Evolutionary conservation across 2,797 vertebrate species (phyloP), one percentile per base, ranked within the genome.

Genomic region (Merluccius polli): DNA sequence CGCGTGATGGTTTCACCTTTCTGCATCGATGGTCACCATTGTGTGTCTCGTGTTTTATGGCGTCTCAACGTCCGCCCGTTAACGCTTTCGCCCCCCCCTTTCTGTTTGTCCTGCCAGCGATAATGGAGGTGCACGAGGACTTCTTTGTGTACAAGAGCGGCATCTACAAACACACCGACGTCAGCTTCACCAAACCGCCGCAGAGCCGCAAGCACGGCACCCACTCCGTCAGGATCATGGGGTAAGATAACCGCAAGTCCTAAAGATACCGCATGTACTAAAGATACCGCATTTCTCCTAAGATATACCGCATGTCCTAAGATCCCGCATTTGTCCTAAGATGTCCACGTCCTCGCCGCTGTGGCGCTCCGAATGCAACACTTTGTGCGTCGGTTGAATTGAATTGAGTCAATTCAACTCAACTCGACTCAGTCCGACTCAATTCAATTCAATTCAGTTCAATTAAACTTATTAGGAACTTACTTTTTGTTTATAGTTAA

Each of bases 71-170:
- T 65, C 59, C 59, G 15, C n/a, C 59, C 59, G 52, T 24, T 24
- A 59, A 59, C n/a, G 1, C 11, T 6, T 4, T 3, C 59, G 9
- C 59, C 59, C 59, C 11, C 59, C 36, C 36, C 36, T 38, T 27
- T 24, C 1, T 65, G 59, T 65, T 11, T 65, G 59, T 27, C 8
- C n/a, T 27, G 52, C 78, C 92, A 99, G 97, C 97, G 63, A 96
- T 99, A 85, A 94, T 99, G 96, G 97, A 99, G 82, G 97, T 99
- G 73, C 96, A 99, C 0, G 98, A 98, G 87, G 98, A 99, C 88
- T 98, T 99, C 92, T 99, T 99, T 89, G 89, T 95, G 87, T 99
- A 99, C 87, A 92, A 94, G 87, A 93, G 89, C 0, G 98, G 98
- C 77, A 94, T 99, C 91, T 99, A 98, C 76, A 94, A 93, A 72